Base-by-base conservation (phyloP, 2,888 invertebrate genomes). In the Glyphotaelius pellucidus region DNA sequence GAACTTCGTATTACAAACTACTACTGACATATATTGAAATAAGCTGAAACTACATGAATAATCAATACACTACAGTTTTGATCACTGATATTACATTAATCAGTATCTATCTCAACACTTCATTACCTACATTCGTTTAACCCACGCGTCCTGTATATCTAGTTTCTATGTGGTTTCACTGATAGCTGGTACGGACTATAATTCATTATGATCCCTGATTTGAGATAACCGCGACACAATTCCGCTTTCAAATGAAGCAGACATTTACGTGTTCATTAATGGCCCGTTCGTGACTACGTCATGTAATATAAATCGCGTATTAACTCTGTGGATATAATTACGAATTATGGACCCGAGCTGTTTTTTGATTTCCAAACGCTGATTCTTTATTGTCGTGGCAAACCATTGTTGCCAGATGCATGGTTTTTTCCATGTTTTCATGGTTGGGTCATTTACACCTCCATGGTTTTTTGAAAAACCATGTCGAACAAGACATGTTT, bases 241-340 rank as follows among this genome's bases (percentile, higher is more conserved):
- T 88, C 88, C n/a, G 67, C 88, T 88, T 88, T 88, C 88, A 88
- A 88, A 88, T 67, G 19, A 86, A 88, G 52, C 88, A 32, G 31
- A 67, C 67, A 52, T 88, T 85, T 67, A 47, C 88, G 88, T 88
- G 88, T 88, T 88, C 88, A 88, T 88, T 88, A 88, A 88, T 88
- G 88, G 47, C 11, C 25, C 30, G 47, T 86, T 14, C 81, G 86
- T 47, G 86, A 86, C 81, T 32, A 31, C 19, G 30, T 32, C 32
- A 0, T 19, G 30, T 67, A 67, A 67, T 32, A 32, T 81, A 81
- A 30, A 31, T 38, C 42, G 42, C n/a, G 14, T 47, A 47, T 86
- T 86, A 42, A 42, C 25, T 42, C 0, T 32, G 14, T 30, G 30
- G 32, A 14, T 31, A 19, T 86, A 86, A 86, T 86, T 86, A 86